phyloP scores from a whole-genome alignment of 1,140 invertebrate genomes.

The Radopholus similis region DNA sequence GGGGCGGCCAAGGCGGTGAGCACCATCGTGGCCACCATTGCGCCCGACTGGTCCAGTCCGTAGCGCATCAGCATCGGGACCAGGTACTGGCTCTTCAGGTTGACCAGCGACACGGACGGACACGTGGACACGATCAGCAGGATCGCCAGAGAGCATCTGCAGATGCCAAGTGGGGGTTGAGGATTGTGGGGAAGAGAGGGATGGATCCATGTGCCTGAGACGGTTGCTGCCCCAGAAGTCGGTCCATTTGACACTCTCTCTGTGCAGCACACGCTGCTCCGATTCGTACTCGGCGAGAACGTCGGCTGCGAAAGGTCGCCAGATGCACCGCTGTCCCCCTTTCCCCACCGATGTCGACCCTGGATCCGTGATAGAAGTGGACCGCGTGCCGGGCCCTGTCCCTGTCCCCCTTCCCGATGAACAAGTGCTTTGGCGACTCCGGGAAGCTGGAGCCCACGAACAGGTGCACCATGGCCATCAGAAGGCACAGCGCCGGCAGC shows the following conservation, averaged over 20 bases:
- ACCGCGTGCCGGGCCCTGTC: not conserved
- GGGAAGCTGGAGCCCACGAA: slow-evolving; percentile 29
- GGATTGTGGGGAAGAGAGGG: not conserved
- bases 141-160: slow-evolving; percentile 35
- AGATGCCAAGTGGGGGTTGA: not conserved
- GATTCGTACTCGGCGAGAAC: slow-evolving; percentile 4
- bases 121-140: slow-evolving; percentile 23
- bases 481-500: slow-evolving; percentile 37
- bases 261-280: not conserved
- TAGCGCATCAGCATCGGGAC: slow-evolving; percentile 39
- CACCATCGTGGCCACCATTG: slow-evolving; percentile 8
- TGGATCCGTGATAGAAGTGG: slow-evolving; percentile 5
- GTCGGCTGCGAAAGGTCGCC: not conserved
- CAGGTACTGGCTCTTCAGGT: slow-evolving; percentile 40
- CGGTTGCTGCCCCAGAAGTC: slow-evolving; percentile 17
- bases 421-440: slow-evolving; percentile 46
- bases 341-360: not conserved
- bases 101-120: slow-evolving; percentile 29
- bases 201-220: slow-evolving; percentile 19
- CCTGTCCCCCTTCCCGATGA: not conserved
- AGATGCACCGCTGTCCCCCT: not conserved
- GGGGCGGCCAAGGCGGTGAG: slow-evolving; percentile 4
- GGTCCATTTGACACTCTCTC: not conserved
- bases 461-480: slow-evolving; percentile 41
- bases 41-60: slow-evolving; percentile 30